Evolutionary conservation across 2,888 invertebrate genomes (phyloP), one percentile per base, ranked within the genome.

Genomic region (Drosophila leonis): DNA sequence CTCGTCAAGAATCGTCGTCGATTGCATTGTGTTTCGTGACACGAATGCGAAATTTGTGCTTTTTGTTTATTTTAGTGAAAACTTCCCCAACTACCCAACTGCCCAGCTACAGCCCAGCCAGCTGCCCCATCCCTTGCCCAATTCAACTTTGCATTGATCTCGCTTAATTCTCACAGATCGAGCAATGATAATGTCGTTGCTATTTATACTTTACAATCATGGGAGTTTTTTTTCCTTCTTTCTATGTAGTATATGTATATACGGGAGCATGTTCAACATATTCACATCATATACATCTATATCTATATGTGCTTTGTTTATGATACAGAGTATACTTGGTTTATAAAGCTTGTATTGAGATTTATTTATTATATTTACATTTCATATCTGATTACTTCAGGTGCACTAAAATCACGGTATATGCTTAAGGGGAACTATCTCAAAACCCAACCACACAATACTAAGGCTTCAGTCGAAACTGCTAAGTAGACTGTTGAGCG

Each of bases 21-120:
- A 75, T 81, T 80, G 75, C 81, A 72, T 60, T 66, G 54, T 29
- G 37, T 33, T 72, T 66, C 81, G 80, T 80, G 80, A 37, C 42
- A 44, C 15, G 78, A 65, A 69, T 80, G 51, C 54, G 63, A 79
- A 72, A 37, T 29, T 67, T 18, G 18, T 35, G 31, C 31, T 18
- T 44, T 44, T 44, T n/a, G 37, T 29, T 39, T 29, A 18, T 15
- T 52, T n/a, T n/a, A 29, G 37, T 24, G 18, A 20, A 48, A 67
- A 31, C 54, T 66, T 51, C 44, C 39, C 31, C 42, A 42, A 9
- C 13, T 37, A 20, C 3, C 55, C 41, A 18, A 31, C n/a, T n/a
- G n/a, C n/a, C 10, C 46, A 15, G 10, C 18, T n/a, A 20, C 7
- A 24, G 1, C 9, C 35, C 41, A 10, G 0, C 1, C 15, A 2